Conservation (phyloP, 2,888 invertebrate genomes). For the Pheosia tremula region DNA sequence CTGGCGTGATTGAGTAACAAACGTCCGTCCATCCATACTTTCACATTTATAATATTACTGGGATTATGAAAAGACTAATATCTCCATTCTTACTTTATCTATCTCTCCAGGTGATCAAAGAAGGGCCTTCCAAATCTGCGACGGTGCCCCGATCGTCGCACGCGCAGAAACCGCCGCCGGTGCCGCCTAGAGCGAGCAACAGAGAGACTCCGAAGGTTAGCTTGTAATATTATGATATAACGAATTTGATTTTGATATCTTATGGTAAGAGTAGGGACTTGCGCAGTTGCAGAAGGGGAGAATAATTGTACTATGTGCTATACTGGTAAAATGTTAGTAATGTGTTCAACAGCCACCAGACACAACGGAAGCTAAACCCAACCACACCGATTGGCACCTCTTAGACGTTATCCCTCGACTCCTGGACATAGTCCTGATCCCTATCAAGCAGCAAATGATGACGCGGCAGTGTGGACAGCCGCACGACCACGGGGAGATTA, state of each 20-base stretch:
- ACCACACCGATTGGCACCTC: conserved; percentile 86
- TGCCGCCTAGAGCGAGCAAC: conserved; percentile 67
- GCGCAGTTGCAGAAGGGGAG: no score
- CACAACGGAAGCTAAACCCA: conserved; percentile 43
- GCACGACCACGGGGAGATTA: conserved; percentile 78
- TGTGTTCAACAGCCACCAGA: conserved; percentile 46
- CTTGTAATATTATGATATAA: not conserved
- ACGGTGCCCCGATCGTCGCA: conserved; percentile 69
- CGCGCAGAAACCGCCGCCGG: conserved; percentile 68
- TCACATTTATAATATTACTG: no score
- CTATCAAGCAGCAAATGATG: conserved; percentile 86
- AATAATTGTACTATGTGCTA: no score
- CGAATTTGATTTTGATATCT: not conserved
- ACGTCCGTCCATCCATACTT: no score
- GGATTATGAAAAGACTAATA: no score
- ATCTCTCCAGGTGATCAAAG: conserved; percentile 51
- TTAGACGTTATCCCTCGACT: conserved; percentile 93
- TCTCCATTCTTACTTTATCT: no score
- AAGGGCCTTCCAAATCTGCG: conserved; percentile 66
- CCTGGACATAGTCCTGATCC: conserved; percentile 91
- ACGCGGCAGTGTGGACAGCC: conserved; percentile 76
- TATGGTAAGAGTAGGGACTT: not conserved
- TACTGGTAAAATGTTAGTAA: not conserved
- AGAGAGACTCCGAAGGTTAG: conserved; percentile 57
- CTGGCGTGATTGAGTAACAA: no score